phyloP scores from a whole-genome alignment of 2,797 vertebrate species.

The Danionella dracula region DNA sequence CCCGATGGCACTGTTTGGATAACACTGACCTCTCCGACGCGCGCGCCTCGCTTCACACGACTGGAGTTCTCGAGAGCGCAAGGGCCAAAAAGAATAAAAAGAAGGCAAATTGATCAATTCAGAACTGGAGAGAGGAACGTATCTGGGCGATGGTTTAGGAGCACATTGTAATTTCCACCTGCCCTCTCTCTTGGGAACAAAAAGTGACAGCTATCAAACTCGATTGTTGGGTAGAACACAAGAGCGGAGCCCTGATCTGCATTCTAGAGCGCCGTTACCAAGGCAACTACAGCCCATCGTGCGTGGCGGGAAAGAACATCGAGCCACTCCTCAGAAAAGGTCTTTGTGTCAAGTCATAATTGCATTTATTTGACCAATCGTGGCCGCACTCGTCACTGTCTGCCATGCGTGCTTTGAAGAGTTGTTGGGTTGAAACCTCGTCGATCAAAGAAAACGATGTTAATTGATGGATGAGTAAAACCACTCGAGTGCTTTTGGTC shows the following conservation, averaged over 20 bases:
- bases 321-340: slow-evolving; percentile 71
- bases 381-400: slow-evolving; percentile 49
- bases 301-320: slow-evolving; percentile 63
- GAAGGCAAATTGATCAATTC: slow-evolving; percentile 56
- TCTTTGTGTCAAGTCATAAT: slow-evolving; percentile 69
- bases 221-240: slow-evolving; percentile 66
- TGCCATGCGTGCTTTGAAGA: slow-evolving; percentile 13
- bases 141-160: slow-evolving; percentile 59
- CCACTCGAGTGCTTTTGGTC: too few species aligned
- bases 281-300: slow-evolving; percentile 71
- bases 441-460: slow-evolving; percentile 32
- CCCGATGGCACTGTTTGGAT: slow-evolving; percentile 80
- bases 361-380: slow-evolving; percentile 55
- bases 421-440: slow-evolving; percentile 24
- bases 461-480: not conserved
- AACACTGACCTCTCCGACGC: slow-evolving; percentile 75
- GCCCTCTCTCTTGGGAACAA: slow-evolving; percentile 65
- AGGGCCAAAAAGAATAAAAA: slow-evolving; percentile 36
- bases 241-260: slow-evolving; percentile 67
- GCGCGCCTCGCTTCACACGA: slow-evolving; percentile 55
- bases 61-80: slow-evolving; percentile 52
- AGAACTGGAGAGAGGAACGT: slow-evolving; percentile 37
- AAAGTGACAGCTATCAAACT: slow-evolving; percentile 72
- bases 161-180: slow-evolving; percentile 69
- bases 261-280: slow-evolving; percentile 71